A percentile compares a stretch with the other conserved stretches of the same genome.
phyloP scores from a whole-genome alignment of 2,888 invertebrate genomes.

The Nowickia ferox region DNA sequence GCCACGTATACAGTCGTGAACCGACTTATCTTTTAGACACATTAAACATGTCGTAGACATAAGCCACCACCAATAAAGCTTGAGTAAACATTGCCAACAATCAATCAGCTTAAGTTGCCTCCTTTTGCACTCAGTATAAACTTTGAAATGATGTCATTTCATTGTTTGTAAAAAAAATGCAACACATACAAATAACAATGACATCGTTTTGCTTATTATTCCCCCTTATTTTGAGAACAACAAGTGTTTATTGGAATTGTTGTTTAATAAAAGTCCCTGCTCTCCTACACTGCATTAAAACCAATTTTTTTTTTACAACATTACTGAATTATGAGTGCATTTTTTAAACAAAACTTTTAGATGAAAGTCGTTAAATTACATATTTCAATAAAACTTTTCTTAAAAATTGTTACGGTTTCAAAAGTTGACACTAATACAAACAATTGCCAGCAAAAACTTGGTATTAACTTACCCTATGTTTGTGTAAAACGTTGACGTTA shows the following conservation, averaged over 20 bases:
- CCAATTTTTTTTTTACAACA: no score
- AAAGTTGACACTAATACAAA: no score
- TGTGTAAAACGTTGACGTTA: no score
- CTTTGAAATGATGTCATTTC: slow-evolving; percentile 55
- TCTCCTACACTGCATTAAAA: not conserved
- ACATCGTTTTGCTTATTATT: not conserved
- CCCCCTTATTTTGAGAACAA: not conserved
- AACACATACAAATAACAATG: not conserved
- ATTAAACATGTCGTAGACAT: slow-evolving; percentile 8
- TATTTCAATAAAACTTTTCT: no score
- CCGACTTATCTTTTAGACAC: no score
- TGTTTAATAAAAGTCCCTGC: not conserved
- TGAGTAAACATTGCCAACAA: slow-evolving; percentile 5
- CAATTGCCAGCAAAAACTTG: no score
- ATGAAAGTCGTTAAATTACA: no score
- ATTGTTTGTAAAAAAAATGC: slow-evolving; percentile 3
- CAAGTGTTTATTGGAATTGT: slow-evolving; percentile 4
- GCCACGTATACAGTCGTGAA: no score
- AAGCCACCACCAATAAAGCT: slow-evolving; percentile 4
- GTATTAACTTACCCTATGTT: no score
- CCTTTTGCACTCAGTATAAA: slow-evolving; percentile 28
- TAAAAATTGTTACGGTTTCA: no score
- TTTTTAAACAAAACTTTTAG: no score
- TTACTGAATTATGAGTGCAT: no score
- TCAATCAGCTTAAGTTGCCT: not conserved